Conservation (phyloP, 2,888 invertebrate genomes). For the Tiphia femorata region DNA sequence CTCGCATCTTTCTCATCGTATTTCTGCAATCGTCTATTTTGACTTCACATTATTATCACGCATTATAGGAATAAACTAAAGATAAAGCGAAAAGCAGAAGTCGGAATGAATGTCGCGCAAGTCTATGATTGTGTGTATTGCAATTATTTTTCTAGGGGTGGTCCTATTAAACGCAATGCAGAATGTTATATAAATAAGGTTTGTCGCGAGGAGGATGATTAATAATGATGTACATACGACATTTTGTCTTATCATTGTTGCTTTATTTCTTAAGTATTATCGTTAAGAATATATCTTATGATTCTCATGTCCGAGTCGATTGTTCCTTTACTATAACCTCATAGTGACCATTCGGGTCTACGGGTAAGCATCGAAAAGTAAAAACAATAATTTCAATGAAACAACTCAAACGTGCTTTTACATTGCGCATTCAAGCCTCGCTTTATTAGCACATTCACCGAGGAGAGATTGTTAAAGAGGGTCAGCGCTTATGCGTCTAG, state of each 20-base stretch:
- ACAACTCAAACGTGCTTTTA: no score
- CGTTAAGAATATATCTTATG: conserved; percentile 53
- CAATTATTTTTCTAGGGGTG: background rate
- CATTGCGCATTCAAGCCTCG: no score
- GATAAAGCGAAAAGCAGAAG: background rate
- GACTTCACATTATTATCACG: no score
- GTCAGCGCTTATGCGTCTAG: no score
- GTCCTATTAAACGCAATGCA: background rate
- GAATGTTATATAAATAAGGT: background rate
- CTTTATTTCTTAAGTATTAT: conserved; percentile 64
- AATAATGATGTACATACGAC: conserved; percentile 57
- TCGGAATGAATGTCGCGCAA: background rate
- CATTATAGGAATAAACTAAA: no score
- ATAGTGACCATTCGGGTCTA: no score
- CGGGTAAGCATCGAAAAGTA: no score
- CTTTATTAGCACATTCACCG: no score
- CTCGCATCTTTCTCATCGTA: background rate
- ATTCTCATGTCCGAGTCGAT: conserved; percentile 38
- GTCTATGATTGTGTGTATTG: background rate
- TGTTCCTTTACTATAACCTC: background rate
- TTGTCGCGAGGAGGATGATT: conserved; percentile 9
- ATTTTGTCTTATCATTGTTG: conserved; percentile 60
- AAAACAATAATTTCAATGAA: no score
- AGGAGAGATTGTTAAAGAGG: no score
- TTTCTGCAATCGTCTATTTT: no score